These are phyloP conservation scores for Noctua janthina DNA, from an alignment of 2,888 invertebrate genomes.

Conservation along the genomic window DNA sequence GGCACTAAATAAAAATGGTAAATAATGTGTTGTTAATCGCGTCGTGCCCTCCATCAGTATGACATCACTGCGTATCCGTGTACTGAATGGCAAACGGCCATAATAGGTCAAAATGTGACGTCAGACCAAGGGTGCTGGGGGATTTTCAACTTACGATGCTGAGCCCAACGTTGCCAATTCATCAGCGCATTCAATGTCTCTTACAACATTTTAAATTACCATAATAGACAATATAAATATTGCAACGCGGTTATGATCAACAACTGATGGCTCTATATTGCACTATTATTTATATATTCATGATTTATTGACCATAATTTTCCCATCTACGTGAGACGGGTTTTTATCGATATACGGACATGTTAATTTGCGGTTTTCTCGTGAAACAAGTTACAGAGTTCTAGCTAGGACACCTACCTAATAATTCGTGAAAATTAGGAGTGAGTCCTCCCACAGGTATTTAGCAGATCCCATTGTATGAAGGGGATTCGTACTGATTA, in stretches of 20 bases:
- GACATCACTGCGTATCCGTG: slow-evolving; percentile 60
- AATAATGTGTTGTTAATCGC: slow-evolving; percentile 41
- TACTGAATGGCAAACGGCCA: slow-evolving; percentile 55
- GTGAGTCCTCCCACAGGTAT: not conserved
- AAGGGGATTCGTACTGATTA: not conserved
- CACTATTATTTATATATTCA: slow-evolving; percentile 22
- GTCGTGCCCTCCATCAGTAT: slow-evolving; percentile 44
- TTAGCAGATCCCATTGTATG: not conserved
- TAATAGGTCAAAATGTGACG: slow-evolving; percentile 62
- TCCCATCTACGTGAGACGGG: slow-evolving; percentile 5
- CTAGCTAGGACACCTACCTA: not conserved
- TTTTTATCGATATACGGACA: slow-evolving; percentile 20
- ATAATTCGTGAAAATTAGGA: not conserved
- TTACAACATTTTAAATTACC: not conserved
- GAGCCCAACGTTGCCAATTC: not conserved
- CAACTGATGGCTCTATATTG: slow-evolving; percentile 20
- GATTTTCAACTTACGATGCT: not conserved
- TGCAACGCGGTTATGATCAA: slow-evolving; percentile 28
- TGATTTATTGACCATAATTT: slow-evolving; percentile 44
- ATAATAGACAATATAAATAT: slow-evolving; percentile 40
- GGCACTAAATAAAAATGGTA: slow-evolving; percentile 35
- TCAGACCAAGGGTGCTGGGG: slow-evolving; percentile 35
- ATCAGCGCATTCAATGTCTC: not conserved
- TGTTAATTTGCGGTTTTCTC: slow-evolving; percentile 19
- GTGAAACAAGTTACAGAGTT: not conserved